These are phyloP conservation scores for Manacus vitellinus DNA, from an alignment of 2,113 vertebrate genomes.

Conservation along the genomic window DNA sequence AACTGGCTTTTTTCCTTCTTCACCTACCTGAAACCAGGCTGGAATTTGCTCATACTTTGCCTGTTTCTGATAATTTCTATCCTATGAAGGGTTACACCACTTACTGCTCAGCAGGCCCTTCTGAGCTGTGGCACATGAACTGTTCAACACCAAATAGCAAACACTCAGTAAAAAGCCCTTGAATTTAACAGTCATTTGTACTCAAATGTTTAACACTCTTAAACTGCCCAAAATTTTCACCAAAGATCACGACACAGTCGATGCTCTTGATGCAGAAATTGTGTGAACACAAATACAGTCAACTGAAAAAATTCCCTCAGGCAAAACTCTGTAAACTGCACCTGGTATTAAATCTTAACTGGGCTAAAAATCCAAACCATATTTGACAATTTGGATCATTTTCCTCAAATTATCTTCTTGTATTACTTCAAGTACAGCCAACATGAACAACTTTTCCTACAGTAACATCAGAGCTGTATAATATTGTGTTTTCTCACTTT, in stretches of 20 bases:
- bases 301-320: background rate
- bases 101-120: background rate
- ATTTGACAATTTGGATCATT: background rate
- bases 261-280: background rate
- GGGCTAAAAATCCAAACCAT: background rate
- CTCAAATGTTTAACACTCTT: background rate
- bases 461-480: background rate
- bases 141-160: background rate
- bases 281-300: background rate
- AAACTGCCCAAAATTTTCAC: background rate
- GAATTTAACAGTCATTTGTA: background rate
- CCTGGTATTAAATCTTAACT: background rate
- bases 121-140: background rate
- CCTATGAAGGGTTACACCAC: background rate
- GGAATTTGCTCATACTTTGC: background rate
- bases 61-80: background rate
- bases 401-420: background rate
- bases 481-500: background rate
- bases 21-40: background rate
- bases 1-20: background rate
- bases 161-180: rapidly evolving
- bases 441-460: background rate
- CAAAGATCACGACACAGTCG: background rate
- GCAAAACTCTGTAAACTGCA: background rate
- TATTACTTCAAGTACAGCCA: background rate